Conservation (phyloP, 2,113 vertebrate species). For the rabbit (Oryctolagus cuniculus) region mOryCun1.1 NC_091433.1:128074001-128074500, state of each 20-base stretch:
- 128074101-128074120: background rate
- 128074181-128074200: background rate
- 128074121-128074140: background rate
- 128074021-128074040: background rate
- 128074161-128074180: background rate
- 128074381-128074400: background rate
- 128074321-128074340: background rate
- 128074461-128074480: background rate
- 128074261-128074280: background rate
- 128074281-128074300: background rate
- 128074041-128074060: background rate
- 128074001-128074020: background rate
- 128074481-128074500: background rate
- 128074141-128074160: background rate
- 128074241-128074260: background rate
- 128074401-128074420: background rate
- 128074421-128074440: background rate
- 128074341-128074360: background rate
- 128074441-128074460: background rate
- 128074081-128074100: background rate
- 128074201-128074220: background rate
- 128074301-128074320: background rate
- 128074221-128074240: background rate
- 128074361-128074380: background rate
- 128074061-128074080: background rate